Conservation (phyloP, 2,113 vertebrate genomes). For the Todiramphus saurophagus region DNA sequence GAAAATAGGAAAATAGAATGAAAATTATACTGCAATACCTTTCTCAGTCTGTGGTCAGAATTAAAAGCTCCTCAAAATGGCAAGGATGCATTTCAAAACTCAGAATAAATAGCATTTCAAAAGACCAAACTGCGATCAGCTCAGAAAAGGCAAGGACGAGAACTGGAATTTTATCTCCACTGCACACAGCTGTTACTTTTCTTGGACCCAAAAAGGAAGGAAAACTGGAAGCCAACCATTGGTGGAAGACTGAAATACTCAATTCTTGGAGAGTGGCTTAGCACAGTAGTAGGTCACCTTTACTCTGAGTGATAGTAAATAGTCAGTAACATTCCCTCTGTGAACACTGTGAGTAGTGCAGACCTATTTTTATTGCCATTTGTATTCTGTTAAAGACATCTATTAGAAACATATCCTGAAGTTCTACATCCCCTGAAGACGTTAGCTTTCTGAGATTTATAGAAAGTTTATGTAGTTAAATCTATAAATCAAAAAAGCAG, state of each 20-base stretch:
- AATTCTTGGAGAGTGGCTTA: slow-evolving; percentile 19
- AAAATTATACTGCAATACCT: slow-evolving; percentile 53
- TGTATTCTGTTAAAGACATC: neutral
- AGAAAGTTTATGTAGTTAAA: neutral
- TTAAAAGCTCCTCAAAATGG: slow-evolving; percentile 44
- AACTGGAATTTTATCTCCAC: slow-evolving; percentile 3
- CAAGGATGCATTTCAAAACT: slow-evolving; percentile 45
- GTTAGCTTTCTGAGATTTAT: neutral
- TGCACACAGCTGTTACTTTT: neutral
- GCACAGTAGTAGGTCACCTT: neutral
- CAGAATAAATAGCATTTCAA: slow-evolving; percentile 20
- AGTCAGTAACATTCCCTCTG: neutral
- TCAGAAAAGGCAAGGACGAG: slow-evolving; percentile 12
- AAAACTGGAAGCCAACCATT: neutral
- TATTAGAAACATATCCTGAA: neutral
- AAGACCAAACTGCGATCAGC: neutral
- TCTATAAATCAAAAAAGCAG: neutral
- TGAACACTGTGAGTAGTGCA: neutral
- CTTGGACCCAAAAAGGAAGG: neutral
- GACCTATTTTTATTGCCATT: neutral
- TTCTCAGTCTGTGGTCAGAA: slow-evolving; percentile 50
- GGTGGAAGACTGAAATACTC: neutral
- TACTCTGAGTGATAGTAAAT: neutral
- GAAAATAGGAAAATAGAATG: slow-evolving; percentile 43
- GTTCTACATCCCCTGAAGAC: neutral